Evolutionary conservation across 1,140 invertebrate species (phyloP).

Genomic region (Ylistrum balloti): DNA sequence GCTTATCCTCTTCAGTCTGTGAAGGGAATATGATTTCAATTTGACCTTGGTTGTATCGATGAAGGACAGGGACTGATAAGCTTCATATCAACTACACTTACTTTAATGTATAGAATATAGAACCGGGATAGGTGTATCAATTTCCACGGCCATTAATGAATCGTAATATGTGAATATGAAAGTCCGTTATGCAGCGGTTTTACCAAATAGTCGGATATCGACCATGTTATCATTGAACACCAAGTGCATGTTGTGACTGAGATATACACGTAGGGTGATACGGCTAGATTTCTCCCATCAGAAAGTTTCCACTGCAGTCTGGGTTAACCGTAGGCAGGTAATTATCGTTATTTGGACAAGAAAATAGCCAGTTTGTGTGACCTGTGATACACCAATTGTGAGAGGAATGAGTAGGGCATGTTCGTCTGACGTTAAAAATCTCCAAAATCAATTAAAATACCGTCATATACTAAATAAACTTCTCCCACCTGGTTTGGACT

Average conservation of each 20-base stretch:
- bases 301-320: constrained; percentile 6
- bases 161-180: background rate
- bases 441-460: constrained; percentile 9
- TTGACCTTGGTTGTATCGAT: background rate
- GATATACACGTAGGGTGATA: background rate
- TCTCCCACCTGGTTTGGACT: background rate
- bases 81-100: background rate
- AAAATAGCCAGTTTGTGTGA: background rate
- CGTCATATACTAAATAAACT: background rate
- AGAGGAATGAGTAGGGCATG: background rate
- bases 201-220: constrained; percentile 1
- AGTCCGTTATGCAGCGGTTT: background rate
- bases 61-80: background rate
- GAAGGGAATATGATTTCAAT: background rate
- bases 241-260: background rate
- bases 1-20: background rate
- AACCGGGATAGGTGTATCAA: background rate
- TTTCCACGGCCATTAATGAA: constrained; percentile 1
- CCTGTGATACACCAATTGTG: background rate
- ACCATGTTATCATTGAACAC: constrained; percentile 2
- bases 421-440: background rate
- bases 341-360: constrained; percentile 1
- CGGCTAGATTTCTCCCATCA: background rate
- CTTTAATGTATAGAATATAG: background rate
- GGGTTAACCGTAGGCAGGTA: background rate